Conservation (phyloP, 2,113 vertebrate genomes). For the Eonycteris spelaea region DNA sequence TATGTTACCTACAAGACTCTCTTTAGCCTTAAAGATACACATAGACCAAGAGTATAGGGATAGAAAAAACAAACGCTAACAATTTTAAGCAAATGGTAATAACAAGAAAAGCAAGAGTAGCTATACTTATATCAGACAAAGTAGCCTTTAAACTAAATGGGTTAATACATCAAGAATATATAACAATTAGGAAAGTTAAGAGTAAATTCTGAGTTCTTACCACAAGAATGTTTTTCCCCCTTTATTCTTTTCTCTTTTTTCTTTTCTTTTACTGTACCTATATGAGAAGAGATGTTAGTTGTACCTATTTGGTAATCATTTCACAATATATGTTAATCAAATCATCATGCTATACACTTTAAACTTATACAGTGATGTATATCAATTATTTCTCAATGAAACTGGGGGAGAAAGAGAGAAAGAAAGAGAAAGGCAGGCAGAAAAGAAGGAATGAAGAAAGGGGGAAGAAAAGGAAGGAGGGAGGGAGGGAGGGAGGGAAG, state of each 20-base stretch:
- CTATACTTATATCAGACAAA: neutral
- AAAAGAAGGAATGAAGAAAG: rapidly evolving
- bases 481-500: too few species aligned
- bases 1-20: neutral
- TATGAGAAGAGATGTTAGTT: neutral
- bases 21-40: neutral
- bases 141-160: neutral
- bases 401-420: too few species aligned
- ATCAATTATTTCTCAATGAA: too few species aligned
- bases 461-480: too few species aligned
- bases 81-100: neutral
- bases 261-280: too few species aligned
- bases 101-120: neutral
- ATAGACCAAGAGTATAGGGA: neutral
- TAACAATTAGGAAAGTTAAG: neutral
- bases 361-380: neutral
- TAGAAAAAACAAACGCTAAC: neutral
- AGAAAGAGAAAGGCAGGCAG: neutral
- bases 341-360: neutral
- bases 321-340: neutral
- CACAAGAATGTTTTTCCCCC: too few species aligned
- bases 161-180: neutral
- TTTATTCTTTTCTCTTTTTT: too few species aligned
- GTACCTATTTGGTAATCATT: neutral
- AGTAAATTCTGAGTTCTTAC: too few species aligned